A percentile compares a stretch with the other conserved stretches of the same genome.
These are phyloP conservation scores for Gallinago undulata DNA, from an alignment of 2,113 vertebrate species.

Conservation along the genomic window DNA sequence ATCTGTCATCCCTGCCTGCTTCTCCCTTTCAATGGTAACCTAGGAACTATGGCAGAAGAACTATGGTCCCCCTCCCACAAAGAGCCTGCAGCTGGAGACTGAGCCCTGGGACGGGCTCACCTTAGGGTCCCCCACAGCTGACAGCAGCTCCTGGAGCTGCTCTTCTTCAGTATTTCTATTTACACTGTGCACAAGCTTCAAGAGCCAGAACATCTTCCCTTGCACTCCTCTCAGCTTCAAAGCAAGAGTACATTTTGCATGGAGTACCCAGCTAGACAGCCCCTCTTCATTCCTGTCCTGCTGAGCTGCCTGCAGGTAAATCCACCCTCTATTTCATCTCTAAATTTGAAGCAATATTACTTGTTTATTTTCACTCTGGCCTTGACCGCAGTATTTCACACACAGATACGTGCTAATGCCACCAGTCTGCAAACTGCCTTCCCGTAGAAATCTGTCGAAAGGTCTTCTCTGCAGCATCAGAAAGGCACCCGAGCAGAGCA, in stretches of 20 bases:
- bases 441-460: background rate
- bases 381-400: background rate
- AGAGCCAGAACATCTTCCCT: background rate
- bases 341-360: background rate
- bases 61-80: background rate
- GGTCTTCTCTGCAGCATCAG: background rate
- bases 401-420: background rate
- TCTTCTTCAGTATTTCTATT: background rate
- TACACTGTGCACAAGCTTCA: background rate
- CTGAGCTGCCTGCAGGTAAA: background rate
- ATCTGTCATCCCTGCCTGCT: background rate
- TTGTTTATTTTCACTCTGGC: background rate
- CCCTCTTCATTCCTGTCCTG: background rate
- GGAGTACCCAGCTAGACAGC: background rate
- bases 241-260: background rate
- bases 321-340: background rate
- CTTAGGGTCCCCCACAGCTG: background rate
- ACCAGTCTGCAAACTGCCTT: background rate
- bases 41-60: background rate
- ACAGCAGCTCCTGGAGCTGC: background rate
- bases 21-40: background rate
- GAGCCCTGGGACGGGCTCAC: background rate
- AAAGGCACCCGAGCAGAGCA: background rate
- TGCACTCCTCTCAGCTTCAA: background rate
- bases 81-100: background rate